Evolutionary conservation across 2,797 vertebrate genomes (phyloP), one percentile per base, ranked within the genome.

Genomic region (Mycteria americana): DNA sequence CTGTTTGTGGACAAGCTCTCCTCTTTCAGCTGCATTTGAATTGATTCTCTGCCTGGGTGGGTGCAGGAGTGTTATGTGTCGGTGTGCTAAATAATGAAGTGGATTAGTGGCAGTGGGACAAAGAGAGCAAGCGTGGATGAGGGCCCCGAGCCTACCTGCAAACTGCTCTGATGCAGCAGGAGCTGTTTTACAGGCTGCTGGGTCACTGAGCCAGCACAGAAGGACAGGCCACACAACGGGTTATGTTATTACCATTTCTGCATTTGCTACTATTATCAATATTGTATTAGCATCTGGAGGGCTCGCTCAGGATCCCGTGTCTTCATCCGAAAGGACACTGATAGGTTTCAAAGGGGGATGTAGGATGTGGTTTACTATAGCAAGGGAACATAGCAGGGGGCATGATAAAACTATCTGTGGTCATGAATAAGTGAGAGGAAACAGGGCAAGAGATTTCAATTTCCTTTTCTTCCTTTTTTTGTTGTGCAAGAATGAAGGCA

Each of bases 31-130:
- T 39, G 68, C 68, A 30, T 37, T 13, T 13, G 59, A 77, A 73
- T 18, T 41, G 28, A 56, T 62, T 53, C 84, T 27, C 2, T 64
- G 88, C 77, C 54, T 6, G 60, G 13, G 50, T 24, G 74, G 31
- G 17, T 48, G 37, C 63, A 2, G 67, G 16, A 70, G 89, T 35
- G 67, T 83, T n/a, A 13, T 1, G 25, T 91, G 27, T 69, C 78
- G 0, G 23, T 10, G 67, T 68, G 72, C 65, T 97, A 11, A 95
- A 94, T 93, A 96, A 95, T 95, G 92, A 10, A 95, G 67, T 17
- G 60, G 74, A 18, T 31, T 54, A 50, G 70, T 4, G 68, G 80
- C 67, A 57, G 54, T 0, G 0, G 60, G 31, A 97, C 90, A 94
- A 95, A 83, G 45, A 19, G 12, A 72, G 28, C 27, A 10, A 45